Evolutionary conservation across 2,888 invertebrate genomes (phyloP).

Genomic region (Lepidocyrtinus sp.): DNA sequence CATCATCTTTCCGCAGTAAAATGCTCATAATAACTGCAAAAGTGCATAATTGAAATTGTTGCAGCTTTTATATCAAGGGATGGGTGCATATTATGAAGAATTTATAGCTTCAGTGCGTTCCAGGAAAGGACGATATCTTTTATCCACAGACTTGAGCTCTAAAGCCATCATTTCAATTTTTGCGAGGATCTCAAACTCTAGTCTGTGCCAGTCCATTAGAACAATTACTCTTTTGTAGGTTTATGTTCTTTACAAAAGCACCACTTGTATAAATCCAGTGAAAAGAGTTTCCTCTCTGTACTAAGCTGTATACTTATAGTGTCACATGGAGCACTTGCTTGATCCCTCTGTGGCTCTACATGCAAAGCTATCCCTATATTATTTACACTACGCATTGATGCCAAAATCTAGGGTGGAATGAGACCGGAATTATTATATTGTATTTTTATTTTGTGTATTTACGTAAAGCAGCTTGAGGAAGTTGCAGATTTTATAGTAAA

Average conservation of each 20-base stretch:
- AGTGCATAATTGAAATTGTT: conserved; percentile 17
- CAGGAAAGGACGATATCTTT: too few relatives aligned
- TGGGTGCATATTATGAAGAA: neutral
- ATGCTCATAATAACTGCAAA: neutral
- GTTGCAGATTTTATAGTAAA: too few relatives aligned
- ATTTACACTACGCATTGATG: neutral
- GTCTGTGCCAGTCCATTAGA: conserved; percentile 25
- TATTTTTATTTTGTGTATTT: too few relatives aligned
- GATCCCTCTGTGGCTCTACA: neutral
- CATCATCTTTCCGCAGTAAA: neutral
- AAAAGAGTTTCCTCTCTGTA: neutral
- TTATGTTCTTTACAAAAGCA: neutral
- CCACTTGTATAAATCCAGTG: too few relatives aligned
- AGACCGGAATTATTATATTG: too few relatives aligned
- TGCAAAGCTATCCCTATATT: neutral
- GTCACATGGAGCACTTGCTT: neutral
- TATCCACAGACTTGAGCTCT: neutral
- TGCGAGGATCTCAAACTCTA: conserved; percentile 13
- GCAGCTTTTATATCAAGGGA: too few relatives aligned
- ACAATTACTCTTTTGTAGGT: conserved; percentile 1
- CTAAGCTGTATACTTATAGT: neutral
- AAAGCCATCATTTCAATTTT: too few relatives aligned
- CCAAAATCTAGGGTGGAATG: too few relatives aligned
- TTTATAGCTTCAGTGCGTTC: neutral
- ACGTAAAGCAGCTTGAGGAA: too few relatives aligned